Base-by-base conservation (phyloP, 2,113 vertebrate species). In the Diglossa brunneiventris region DNA sequence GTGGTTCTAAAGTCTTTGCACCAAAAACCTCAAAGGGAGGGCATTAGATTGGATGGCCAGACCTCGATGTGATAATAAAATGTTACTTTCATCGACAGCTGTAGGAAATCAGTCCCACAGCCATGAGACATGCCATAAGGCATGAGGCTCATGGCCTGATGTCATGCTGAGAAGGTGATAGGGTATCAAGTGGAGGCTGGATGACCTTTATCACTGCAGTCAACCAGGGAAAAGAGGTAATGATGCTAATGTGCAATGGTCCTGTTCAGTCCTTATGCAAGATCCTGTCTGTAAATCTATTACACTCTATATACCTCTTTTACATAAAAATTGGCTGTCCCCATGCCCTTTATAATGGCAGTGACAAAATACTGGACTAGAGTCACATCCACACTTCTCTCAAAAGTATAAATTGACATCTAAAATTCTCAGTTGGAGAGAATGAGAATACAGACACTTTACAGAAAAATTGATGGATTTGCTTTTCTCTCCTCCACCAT, bases 41-140 rank as follows among this genome's bases (percentile, higher is more conserved):
- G 0, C 13, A 22, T 30, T 64, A 22, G 9, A 49, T 49, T 7
- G 23, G 9, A 33, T 15, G 31, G 5, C 1, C 42, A 8, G 14
- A 13, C 11, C 15, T 3, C 3, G 0, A 14, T 49, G 16, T 55
- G 26, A 31, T 30, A 31, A 30, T 27, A 26, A 88, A 58, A 41
- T 46, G 6, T 46, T 50, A 26, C 21, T 44, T 49, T 24, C 13
- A 31, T 19, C 24, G 0, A 7, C 6, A 63, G 14, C 37, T 24
- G 7, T 10, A 37, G 28, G 37, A 59, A 52, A 59, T 59, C 22
- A 33, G 23, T 16, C 33, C 68, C 41, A n/a, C 18, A 74, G 44
- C 3, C 44, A 30, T 10, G 37, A 42, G 22, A 26, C 17, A 30
- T 16, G 9, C 19, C 6, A 30, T 33, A n/a, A 53, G 24, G 21